Percentiles rank a stretch among this genome's conserved stretches.
phyloP scores from a whole-genome alignment of 2,113 vertebrate species.

The Vireo altiloquus region DNA sequence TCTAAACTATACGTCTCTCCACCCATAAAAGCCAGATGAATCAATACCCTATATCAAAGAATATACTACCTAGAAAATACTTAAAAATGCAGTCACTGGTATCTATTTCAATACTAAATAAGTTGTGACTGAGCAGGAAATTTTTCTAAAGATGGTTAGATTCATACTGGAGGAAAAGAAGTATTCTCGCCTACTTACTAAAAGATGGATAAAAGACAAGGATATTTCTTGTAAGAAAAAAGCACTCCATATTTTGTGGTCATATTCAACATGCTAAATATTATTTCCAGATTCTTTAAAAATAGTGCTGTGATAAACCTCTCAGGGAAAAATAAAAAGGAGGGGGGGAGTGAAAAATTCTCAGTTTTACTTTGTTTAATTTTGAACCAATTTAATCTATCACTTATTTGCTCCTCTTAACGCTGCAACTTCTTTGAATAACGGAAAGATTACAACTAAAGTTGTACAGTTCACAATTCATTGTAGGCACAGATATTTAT shows the following conservation, averaged over 20 bases:
- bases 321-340: neutral
- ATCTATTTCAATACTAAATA: neutral
- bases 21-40: neutral
- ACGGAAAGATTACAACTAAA: neutral
- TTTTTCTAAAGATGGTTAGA: neutral
- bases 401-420: neutral
- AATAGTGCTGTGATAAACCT: neutral
- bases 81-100: neutral
- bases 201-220: neutral
- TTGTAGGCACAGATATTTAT: neutral
- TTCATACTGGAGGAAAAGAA: neutral
- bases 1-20: neutral
- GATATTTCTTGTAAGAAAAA: neutral
- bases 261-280: neutral
- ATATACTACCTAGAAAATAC: neutral
- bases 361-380: conserved; percentile 6
- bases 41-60: neutral
- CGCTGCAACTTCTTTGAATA: neutral
- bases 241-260: neutral
- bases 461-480: neutral
- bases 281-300: neutral
- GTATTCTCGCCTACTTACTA: neutral
- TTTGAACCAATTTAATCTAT: neutral
- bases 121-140: neutral
- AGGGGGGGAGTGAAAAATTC: no score